Percentiles rank a stretch among this genome's conserved stretches.
These are phyloP conservation scores for Anthonomus grandis DNA, from an alignment of 1,140 invertebrate genomes.

Conservation along the genomic window DNA sequence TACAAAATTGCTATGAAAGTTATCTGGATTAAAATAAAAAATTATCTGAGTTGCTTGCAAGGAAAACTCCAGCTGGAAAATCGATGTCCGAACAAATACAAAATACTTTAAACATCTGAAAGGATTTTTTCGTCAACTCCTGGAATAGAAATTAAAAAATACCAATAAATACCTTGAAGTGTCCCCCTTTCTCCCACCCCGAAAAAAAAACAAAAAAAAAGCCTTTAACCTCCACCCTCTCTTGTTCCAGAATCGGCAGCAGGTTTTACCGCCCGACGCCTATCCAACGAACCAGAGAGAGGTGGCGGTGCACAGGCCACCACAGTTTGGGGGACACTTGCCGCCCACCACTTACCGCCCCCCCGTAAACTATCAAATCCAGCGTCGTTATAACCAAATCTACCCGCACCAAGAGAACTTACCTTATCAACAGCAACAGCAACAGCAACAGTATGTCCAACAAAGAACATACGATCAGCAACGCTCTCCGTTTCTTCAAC, in stretches of 20 bases:
- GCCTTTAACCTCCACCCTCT: slow-evolving; percentile 20
- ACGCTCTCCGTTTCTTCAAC: slow-evolving; percentile 39
- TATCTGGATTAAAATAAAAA: too few relatives aligned
- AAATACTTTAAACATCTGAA: too few relatives aligned
- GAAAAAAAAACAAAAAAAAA: too few relatives aligned
- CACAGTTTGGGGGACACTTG: slow-evolving; percentile 42
- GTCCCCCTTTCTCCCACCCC: slow-evolving; percentile 22
- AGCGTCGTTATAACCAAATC: slow-evolving; percentile 15
- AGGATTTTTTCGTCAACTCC: too few relatives aligned
- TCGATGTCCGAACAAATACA: not conserved
- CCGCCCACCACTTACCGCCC: slow-evolving; percentile 45
- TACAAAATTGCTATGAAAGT: too few relatives aligned
- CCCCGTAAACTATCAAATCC: slow-evolving; percentile 15
- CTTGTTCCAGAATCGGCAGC: slow-evolving; percentile 48
- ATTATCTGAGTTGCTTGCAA: too few relatives aligned
- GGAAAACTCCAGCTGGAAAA: not conserved
- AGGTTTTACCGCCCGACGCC: slow-evolving; percentile 31
- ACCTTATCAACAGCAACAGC: slow-evolving; percentile 23
- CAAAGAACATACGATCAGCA: slow-evolving; percentile 40
- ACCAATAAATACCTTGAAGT: too few relatives aligned
- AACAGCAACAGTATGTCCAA: slow-evolving; percentile 31
- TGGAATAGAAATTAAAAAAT: too few relatives aligned
- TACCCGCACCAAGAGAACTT: slow-evolving; percentile 24
- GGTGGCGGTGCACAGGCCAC: slow-evolving; percentile 31
- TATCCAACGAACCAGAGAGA: slow-evolving; percentile 34